Evolutionary conservation across 2,797 vertebrate genomes (phyloP), one percentile per base, ranked within the genome.

Genomic region (Crenichthys baileyi): DNA sequence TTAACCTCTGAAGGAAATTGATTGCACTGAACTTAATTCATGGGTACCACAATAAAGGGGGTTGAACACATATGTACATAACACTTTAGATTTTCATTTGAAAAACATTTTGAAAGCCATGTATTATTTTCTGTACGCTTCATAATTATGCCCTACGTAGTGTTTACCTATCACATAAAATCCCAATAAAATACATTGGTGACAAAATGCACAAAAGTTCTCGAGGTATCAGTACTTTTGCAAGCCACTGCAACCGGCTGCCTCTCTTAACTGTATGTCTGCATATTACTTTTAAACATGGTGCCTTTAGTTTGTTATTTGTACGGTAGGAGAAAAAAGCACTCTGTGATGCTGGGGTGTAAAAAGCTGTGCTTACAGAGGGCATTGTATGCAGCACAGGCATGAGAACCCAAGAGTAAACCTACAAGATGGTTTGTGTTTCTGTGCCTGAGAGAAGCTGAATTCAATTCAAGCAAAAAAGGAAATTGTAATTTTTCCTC

Each of bases 311-410:
- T 46, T 44, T 74, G 70, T 67, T 77, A n/a, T 80, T 74, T 76
- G 79, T 72, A 83, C 79, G 82, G 58, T 78, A 39, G 8, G 58
- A 56, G 11, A 58, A 58, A 58, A 58, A 79, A 83, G 55, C 73
- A 6, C 2, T 53, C 73, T 36, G 73, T 55, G 70, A 68, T 87
- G 67, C 24, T 0, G 11, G 46, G 76, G 55, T 73, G 77, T 81
- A 31, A 72, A 72, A 44, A 63, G 80, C 55, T 9, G 68, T 0
- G 83, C 72, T 70, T 3, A 88, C 80, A 85, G 79, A 78, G 73
- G 81, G 26, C 78, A 87, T 73, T 94, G 91, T 93, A 94, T 94
- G 91, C 88, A 88, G 79, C 79, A 77, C 16, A 48, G 82, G 85
- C 87, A 80, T 71, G 72, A 48, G 70, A 53, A 72, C 72, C 56